Evolutionary conservation across 2,888 invertebrate genomes (phyloP).

Genomic region (Helobdella robusta): DNA sequence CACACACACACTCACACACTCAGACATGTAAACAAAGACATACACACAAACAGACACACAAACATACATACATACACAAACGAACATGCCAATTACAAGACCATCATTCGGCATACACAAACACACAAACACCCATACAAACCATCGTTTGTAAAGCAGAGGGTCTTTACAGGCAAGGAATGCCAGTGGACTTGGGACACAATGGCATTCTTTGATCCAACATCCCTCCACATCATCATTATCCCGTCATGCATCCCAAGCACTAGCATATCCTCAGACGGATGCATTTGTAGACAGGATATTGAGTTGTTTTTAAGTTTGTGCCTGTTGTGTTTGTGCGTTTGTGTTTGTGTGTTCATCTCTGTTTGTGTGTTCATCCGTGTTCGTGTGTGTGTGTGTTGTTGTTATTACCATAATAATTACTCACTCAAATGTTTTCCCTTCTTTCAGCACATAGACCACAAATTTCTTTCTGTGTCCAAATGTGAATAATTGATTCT

Average conservation of each 20-base stretch:
- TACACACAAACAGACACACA: background rate
- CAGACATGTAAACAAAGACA: background rate
- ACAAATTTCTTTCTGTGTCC: too few species aligned
- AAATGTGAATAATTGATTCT: too few species aligned
- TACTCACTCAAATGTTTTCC: too few species aligned
- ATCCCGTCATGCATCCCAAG: constrained; percentile 62
- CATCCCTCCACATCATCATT: constrained; percentile 33
- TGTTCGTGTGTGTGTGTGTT: too few species aligned
- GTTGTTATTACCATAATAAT: too few species aligned
- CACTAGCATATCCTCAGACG: constrained; percentile 58
- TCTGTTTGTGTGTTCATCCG: too few species aligned
- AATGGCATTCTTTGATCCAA: constrained; percentile 18
- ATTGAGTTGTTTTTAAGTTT: too few species aligned
- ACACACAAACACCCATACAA: constrained; percentile 8
- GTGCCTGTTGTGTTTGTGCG: too few species aligned
- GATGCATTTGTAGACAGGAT: too few species aligned
- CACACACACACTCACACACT: background rate
- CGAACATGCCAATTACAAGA: background rate
- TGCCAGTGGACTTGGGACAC: constrained; percentile 55
- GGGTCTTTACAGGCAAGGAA: constrained; percentile 59
- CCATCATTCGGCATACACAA: background rate
- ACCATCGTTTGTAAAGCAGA: constrained; percentile 59
- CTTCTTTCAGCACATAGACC: too few species aligned
- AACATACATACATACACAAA: background rate
- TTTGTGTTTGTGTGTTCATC: too few species aligned